phyloP scores from a whole-genome alignment of 2,797 vertebrate species.

The Acipenser oxyrinchus region DNA sequence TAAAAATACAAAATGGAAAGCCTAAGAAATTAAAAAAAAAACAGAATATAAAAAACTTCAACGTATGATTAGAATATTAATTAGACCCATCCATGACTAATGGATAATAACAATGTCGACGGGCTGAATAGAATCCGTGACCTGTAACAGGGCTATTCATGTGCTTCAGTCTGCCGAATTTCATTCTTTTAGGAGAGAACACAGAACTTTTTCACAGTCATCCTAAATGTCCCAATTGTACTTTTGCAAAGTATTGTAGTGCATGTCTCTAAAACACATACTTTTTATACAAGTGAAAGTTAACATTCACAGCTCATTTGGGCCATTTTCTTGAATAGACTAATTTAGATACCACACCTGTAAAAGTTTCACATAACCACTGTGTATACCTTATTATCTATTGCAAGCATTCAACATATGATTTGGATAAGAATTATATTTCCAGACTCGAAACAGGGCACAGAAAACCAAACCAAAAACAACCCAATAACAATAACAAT shows the following conservation, averaged over 20 bases:
- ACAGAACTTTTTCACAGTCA: constrained; percentile 85
- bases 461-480: too few species aligned
- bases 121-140: constrained; percentile 88
- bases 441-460: too few species aligned
- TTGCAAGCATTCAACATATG: constrained; percentile 32
- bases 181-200: constrained; percentile 81
- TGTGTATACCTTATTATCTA: constrained; percentile 23
- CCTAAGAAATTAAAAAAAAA: constrained; percentile 46
- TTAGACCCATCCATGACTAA: constrained; percentile 91
- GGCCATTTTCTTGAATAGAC: constrained; percentile 53
- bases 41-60: constrained; percentile 26
- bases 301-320: constrained; percentile 58
- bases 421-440: constrained; percentile 44
- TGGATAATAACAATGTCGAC: constrained; percentile 88
- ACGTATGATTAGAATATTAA: constrained; percentile 98
- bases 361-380: constrained; percentile 27
- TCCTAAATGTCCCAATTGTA: constrained; percentile 79
- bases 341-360: constrained; percentile 36
- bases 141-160: constrained; percentile 96
- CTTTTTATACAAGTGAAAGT: constrained; percentile 47
- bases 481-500: too few species aligned
- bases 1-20: neutral
- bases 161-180: constrained; percentile 76
- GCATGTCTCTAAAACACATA: constrained; percentile 62
- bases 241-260: constrained; percentile 60